Base-by-base conservation (phyloP, 2,888 invertebrate species). In the Polydrusus pterygomalis region DNA sequence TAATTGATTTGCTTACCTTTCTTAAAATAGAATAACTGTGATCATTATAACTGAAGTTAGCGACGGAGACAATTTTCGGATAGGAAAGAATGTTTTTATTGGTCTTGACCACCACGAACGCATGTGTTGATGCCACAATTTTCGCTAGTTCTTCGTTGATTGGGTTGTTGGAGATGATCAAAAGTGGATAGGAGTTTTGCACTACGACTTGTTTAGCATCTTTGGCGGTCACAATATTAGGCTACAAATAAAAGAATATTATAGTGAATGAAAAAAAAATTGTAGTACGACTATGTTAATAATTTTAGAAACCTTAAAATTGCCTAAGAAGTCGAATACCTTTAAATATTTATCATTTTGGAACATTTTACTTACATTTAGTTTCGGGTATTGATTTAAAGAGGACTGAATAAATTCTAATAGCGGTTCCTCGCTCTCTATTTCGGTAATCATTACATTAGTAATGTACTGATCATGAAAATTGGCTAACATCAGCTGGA, bases 371-470 rank as follows among this genome's bases (percentile, higher is more conserved):
- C 84, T 84, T 81, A 87, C 87, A 54, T 82, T 83, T 10, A 86
- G 77, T 68, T 82, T 82, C 0, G 81, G 80, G 64, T 84, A 84
- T 75, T 84, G 83, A 17, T 79, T 81, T 2, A 84, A 69, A 20
- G 86, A 84, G 17, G 80, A 83, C 71, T 83, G 84, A 40, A 86
- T 82, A 54, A 82, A 81, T 11, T 83, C 79, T 20, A 82, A 56
- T 17, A 86, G 77, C 10, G 81, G 67, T 56, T 83, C 81, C 18
- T 81, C 76, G 6, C 83, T 82, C 73, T 84, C 82, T n/a, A 87
- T 79, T 81, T 87, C 87, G 1, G 84, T 85, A 10, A 87, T 79
- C 63, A 82, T 81, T 9, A 87, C 79, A 69, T 82, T 86, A 9
- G 79, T 84, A 0, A 80, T 75, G 40, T 78, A 77, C 20, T 81